phyloP scores from a whole-genome alignment of 2,888 invertebrate genomes.

The Chelonus formosanus region DNA sequence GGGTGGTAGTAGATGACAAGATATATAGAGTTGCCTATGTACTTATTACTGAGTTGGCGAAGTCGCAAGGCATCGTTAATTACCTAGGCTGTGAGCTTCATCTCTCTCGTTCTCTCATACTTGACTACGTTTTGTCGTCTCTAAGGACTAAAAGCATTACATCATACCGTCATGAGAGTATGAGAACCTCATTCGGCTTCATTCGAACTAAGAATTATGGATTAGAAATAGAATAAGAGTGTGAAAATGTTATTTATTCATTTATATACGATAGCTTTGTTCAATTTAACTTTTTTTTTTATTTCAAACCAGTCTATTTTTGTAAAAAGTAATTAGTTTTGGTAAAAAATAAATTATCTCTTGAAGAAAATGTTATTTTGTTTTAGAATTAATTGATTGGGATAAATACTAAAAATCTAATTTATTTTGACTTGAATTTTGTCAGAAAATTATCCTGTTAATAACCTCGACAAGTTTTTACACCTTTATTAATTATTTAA shows the following conservation, averaged over 20 bases:
- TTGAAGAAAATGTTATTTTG: no score
- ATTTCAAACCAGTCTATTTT: no score
- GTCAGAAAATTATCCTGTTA: no score
- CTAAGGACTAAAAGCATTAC: constrained; percentile 40
- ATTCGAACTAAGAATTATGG: constrained; percentile 8
- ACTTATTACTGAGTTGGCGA: constrained; percentile 45
- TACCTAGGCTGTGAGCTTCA: constrained; percentile 40
- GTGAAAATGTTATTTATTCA: constrained; percentile 9
- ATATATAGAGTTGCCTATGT: constrained; percentile 42
- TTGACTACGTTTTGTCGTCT: constrained; percentile 18
- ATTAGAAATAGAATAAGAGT: constrained; percentile 12
- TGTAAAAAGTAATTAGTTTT: no score
- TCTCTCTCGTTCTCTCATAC: constrained; percentile 29
- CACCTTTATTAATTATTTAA: no score
- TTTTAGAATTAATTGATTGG: no score
- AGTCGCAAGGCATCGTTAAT: constrained; percentile 48
- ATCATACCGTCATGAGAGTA: constrained; percentile 34
- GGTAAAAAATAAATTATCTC: no score
- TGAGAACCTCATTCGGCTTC: constrained; percentile 10
- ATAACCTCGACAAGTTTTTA: no score
- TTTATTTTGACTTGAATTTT: no score
- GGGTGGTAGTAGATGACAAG: constrained; percentile 26
- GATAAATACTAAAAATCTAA: no score
- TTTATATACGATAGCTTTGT: background rate
- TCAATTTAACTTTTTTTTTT: no score